Conservation (phyloP, 2,113 vertebrate species). For the Phoxinus phoxinus region DNA sequence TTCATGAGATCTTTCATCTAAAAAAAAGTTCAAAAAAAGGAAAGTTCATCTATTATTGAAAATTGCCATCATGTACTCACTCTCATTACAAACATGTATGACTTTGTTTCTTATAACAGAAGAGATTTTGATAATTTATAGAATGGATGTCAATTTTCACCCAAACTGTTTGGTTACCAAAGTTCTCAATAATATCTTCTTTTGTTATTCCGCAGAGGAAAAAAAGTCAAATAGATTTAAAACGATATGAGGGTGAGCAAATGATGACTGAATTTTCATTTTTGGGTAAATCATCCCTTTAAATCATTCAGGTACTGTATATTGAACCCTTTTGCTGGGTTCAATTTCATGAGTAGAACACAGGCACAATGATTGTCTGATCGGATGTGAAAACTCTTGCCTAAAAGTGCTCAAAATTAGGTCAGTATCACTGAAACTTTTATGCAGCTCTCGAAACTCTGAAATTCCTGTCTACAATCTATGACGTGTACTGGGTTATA, state of each 20-base stretch:
- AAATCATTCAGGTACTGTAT: neutral
- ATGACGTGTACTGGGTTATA: constrained; percentile 52
- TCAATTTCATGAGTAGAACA: neutral
- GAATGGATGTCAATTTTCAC: neutral
- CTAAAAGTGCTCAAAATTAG: constrained; percentile 31
- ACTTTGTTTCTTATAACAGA: neutral
- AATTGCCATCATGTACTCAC: neutral
- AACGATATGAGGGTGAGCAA: neutral
- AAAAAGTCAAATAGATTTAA: neutral
- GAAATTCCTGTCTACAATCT: constrained; percentile 34
- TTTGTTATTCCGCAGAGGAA: neutral
- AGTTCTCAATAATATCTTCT: neutral
- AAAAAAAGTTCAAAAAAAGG: neutral
- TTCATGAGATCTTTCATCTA: neutral
- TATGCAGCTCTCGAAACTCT: constrained; percentile 45
- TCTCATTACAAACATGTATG: neutral
- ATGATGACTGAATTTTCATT: neutral
- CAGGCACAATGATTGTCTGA: neutral
- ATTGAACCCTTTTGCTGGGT: neutral
- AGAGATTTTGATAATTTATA: neutral
- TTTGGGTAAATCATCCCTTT: neutral
- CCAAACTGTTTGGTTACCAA: neutral
- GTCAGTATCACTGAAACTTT: constrained; percentile 47
- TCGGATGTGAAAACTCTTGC: neutral
- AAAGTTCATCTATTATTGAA: neutral